These are phyloP conservation scores for Scarus forsteni DNA, from an alignment of 2,797 vertebrate species.

Conservation along the genomic window DNA sequence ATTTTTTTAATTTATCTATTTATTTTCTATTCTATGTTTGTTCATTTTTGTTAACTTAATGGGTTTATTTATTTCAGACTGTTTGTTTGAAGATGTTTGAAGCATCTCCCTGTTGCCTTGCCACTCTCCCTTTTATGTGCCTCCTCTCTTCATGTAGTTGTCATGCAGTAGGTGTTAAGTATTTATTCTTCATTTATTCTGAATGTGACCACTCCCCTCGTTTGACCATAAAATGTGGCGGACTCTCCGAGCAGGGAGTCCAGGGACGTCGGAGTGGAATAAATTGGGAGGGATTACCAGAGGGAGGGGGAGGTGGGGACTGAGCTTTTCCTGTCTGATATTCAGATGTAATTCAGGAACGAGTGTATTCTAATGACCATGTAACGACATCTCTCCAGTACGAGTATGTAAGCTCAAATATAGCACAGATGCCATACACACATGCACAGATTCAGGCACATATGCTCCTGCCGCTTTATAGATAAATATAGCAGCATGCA, in stretches of 20 bases:
- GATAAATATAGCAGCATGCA: slow-evolving; percentile 53
- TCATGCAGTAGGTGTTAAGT: slow-evolving; percentile 78
- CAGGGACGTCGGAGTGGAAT: slow-evolving; percentile 48
- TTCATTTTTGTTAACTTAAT: slow-evolving; percentile 77
- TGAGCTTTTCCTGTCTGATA: slow-evolving; percentile 83
- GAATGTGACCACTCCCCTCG: slow-evolving; percentile 86
- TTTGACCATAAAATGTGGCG: slow-evolving; percentile 70
- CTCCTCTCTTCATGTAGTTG: slow-evolving; percentile 91
- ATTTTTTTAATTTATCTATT: slow-evolving; percentile 74
- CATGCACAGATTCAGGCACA: slow-evolving; percentile 55
- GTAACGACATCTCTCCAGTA: slow-evolving; percentile 59
- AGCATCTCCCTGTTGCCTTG: slow-evolving; percentile 93
- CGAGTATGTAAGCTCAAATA: slow-evolving; percentile 66
- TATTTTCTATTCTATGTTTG: slow-evolving; percentile 72
- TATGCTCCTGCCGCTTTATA: slow-evolving; percentile 35
- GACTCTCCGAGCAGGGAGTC: slow-evolving; percentile 61
- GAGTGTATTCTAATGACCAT: slow-evolving; percentile 72
- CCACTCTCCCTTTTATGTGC: slow-evolving; percentile 91
- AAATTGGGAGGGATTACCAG: slow-evolving; percentile 27
- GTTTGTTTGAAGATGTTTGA: slow-evolving; percentile 83
- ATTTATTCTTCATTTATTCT: slow-evolving; percentile 76
- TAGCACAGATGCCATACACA: slow-evolving; percentile 71
- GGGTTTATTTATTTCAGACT: slow-evolving; percentile 70
- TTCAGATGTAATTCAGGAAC: slow-evolving; percentile 83
- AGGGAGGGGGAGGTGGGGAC: slow-evolving; percentile 64